Base-by-base conservation (phyloP, 2,113 vertebrate genomes). In the Galemys pyrenaicus region DNA sequence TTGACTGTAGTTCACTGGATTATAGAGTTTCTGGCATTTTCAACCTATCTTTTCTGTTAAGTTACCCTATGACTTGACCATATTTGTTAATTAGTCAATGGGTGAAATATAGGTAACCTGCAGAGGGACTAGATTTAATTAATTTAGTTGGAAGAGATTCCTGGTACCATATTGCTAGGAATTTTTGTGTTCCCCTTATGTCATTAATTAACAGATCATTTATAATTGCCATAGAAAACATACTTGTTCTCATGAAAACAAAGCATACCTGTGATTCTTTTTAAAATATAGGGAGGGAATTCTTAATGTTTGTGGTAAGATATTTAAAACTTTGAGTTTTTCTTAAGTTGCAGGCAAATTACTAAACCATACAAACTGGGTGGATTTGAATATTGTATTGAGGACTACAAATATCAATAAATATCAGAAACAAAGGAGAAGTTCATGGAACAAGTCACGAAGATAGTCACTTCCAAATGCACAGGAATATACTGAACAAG, bases 131-230 rank as follows among this genome's bases (percentile, higher is more conserved):
- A 56, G 22, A 49, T 73, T 58, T 74, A 82, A 75, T 32, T 77
- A 35, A 74, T 19, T 62, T 32, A 9, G 5, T 75, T 77, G 13
- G 41, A 85, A 49, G 11, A 83, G 30, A 51, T 82, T 78, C n/a
- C 56, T 65, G 68, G 7, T 16, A 67, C 51, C 17, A 28, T 46
- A 30, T 77, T n/a, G 32, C 44, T n/a, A n/a, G n/a, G n/a, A n/a
- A 62, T 67, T 89, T 89, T 89, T 79, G 77, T 77, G 10, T 80
- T 65, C 9, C 30, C 58, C 90, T 89, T 94, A 89, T 87, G 83
- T 92, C 44, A 89, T 74, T 79, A 85, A 91, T 74, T 70, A 58
- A 82, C 86, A 64, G 92, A 74, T 51, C 5, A 22, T 39, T 85
- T 64, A 75, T 65, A 67, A 8, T 44, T 39, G 19, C 35, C 64